These are phyloP conservation scores for Apostichopus leukothele DNA, from an alignment of 53 echinoderm and acorn worm species.

Conservation along the genomic window DNA sequence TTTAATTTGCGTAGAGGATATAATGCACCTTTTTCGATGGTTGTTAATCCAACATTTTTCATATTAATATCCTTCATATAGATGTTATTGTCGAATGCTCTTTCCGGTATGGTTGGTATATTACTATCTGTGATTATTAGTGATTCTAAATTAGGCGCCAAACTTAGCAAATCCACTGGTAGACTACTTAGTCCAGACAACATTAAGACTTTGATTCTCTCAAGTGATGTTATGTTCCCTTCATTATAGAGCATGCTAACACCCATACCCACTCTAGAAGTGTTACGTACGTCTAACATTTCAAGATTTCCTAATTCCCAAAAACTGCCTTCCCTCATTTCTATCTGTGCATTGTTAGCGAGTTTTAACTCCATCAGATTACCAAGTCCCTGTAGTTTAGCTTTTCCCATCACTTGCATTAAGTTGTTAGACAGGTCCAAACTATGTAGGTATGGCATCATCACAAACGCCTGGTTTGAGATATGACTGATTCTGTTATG, in stretches of 20 bases:
- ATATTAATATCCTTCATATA: neutral
- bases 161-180: neutral
- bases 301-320: neutral
- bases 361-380: constrained; percentile 7
- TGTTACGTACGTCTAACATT: constrained; percentile 24
- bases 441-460: neutral
- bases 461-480: neutral
- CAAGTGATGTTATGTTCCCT: constrained; percentile 15
- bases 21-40: constrained; percentile 14
- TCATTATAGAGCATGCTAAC: neutral
- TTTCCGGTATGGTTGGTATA: neutral
- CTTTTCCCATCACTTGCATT: neutral
- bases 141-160: constrained; percentile 20
- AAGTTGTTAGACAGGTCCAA: constrained; percentile 35
- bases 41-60: constrained; percentile 12
- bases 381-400: constrained; percentile 7
- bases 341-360: constrained; percentile 6
- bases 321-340: constrained; percentile 17
- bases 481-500: constrained; percentile 27
- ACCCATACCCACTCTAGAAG: neutral
- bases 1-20: constrained; percentile 14
- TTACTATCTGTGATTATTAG: constrained; percentile 27
- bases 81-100: constrained; percentile 8
- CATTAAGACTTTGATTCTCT: neutral
- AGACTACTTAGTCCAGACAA: constrained; percentile 17